Evolutionary conservation across 2,888 invertebrate genomes (phyloP), one percentile per base, ranked within the genome.

Genomic region (Ophraella communa): DNA sequence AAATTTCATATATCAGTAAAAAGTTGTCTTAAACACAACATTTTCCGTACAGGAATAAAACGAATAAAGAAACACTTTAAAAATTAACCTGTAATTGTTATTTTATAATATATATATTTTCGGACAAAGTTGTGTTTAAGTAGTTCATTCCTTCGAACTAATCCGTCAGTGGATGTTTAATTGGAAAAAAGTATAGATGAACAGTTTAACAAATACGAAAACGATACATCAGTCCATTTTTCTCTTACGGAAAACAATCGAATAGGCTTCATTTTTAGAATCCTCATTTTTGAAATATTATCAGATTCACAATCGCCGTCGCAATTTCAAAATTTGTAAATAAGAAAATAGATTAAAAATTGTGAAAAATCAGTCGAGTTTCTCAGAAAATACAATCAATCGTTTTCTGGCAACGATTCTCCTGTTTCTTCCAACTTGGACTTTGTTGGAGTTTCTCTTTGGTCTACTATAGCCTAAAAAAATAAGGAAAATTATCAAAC

Each of bases 311-410:
- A 39, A 21, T 20, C 11, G 27, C 17, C 33, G 21, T 18, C n/a
- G 4, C 35, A 33, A 30, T 33, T 30, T 58, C 35, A 49, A 59
- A 45, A 47, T 62, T 55, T 45, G 56, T 61, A 17, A 59, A 60
- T 54, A 47, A 53, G 30, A 54, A 55, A 54, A 62, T 55, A 49
- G 55, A 49, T 45, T 35, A 62, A 54, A 55, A 45, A 54, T 61
- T 39, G 51, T 57, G 49, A 67, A 71, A 68, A 71, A 72, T 71
- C 71, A 71, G 71, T 71, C 71, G 54, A 54, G 69, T 69, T 65
- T 69, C 53, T 61, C 44, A 51, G 65, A 65, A 65, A 67, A 68
- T 64, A 14, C 39, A 52, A 53, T 55, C 53, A 62, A 20, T 66
- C 68, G 30, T 47, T 53, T 53, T 68, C 69, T 8, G 30, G 23